phyloP scores from a whole-genome alignment of 2,888 invertebrate genomes.

The Monopis laevigella region DNA sequence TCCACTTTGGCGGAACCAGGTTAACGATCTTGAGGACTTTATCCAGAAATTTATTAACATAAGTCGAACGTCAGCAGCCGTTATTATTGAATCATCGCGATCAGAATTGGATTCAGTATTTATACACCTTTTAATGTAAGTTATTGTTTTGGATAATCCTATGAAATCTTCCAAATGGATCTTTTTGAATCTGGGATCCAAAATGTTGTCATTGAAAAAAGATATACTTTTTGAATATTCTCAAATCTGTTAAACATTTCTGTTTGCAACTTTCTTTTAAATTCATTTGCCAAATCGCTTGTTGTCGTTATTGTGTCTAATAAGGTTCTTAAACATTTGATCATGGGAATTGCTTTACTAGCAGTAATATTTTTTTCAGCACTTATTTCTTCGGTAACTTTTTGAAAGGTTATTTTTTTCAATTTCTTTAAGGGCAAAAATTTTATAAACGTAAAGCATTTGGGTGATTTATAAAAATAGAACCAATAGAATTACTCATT shows the following conservation, averaged over 20 bases:
- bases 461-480: too few relatives aligned
- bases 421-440: too few relatives aligned
- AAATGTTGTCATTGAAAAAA: neutral
- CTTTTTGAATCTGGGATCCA: constrained; percentile 2
- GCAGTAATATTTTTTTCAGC: too few relatives aligned
- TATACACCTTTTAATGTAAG: neutral
- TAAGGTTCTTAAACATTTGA: constrained; percentile 1
- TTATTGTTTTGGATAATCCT: neutral
- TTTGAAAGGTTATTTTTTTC: too few relatives aligned
- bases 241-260: constrained; percentile 19
- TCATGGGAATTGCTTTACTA: constrained; percentile 15
- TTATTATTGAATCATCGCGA: too few relatives aligned
- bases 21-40: too few relatives aligned
- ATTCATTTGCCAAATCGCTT: constrained; percentile 18
- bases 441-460: too few relatives aligned
- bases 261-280: constrained; percentile 16
- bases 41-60: too few relatives aligned
- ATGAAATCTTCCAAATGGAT: neutral
- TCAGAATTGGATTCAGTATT: neutral
- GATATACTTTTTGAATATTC: constrained; percentile 16
- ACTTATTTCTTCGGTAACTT: too few relatives aligned
- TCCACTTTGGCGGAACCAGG: too few relatives aligned
- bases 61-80: too few relatives aligned
- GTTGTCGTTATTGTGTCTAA: constrained; percentile 14
- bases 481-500: too few relatives aligned